Percentiles rank a stretch among this genome's conserved stretches.
phyloP scores from a whole-genome alignment of 2,113 vertebrate species.

The Toxotes chatareus region DNA sequence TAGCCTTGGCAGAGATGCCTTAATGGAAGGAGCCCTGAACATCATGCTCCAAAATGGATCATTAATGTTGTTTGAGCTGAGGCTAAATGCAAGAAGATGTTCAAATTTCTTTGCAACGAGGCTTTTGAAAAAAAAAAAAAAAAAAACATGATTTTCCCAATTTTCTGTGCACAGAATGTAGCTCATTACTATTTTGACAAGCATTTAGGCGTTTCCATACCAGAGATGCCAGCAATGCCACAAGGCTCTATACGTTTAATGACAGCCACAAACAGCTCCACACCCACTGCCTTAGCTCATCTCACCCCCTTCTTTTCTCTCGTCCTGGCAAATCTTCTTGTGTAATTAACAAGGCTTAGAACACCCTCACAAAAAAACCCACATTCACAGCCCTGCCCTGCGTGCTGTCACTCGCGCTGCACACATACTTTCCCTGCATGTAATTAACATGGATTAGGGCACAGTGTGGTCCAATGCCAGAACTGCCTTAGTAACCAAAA shows the following conservation, averaged over 20 bases:
- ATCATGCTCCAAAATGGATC: slow-evolving; percentile 35
- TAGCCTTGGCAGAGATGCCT: slow-evolving; percentile 36
- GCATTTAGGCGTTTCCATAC: slow-evolving; percentile 42
- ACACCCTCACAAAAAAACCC: slow-evolving; percentile 64
- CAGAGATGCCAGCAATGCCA: slow-evolving; percentile 40
- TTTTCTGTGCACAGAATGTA: slow-evolving; percentile 32
- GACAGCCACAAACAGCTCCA: slow-evolving; percentile 58
- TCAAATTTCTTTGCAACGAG: slow-evolving; percentile 19
- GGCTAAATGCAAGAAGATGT: slow-evolving; percentile 19
- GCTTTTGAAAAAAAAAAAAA: slow-evolving; percentile 23
- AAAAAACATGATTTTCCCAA: slow-evolving; percentile 38
- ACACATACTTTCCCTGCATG: slow-evolving; percentile 52
- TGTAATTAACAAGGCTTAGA: slow-evolving; percentile 79
- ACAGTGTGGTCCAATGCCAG: slow-evolving; percentile 52
- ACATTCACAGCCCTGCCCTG: slow-evolving; percentile 35
- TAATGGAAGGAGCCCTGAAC: slow-evolving; percentile 31
- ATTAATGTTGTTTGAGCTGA: slow-evolving; percentile 35
- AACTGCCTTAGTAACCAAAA: slow-evolving; percentile 62
- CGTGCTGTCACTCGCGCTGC: slow-evolving; percentile 51
- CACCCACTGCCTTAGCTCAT: slow-evolving; percentile 64
- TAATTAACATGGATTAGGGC: slow-evolving; percentile 77
- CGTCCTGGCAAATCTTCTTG: slow-evolving; percentile 62
- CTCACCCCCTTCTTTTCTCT: slow-evolving; percentile 56
- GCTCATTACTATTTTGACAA: slow-evolving; percentile 51
- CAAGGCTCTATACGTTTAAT: slow-evolving; percentile 55